Conservation (phyloP, 2,888 invertebrate genomes). For the Eurytoma adleriae region DNA sequence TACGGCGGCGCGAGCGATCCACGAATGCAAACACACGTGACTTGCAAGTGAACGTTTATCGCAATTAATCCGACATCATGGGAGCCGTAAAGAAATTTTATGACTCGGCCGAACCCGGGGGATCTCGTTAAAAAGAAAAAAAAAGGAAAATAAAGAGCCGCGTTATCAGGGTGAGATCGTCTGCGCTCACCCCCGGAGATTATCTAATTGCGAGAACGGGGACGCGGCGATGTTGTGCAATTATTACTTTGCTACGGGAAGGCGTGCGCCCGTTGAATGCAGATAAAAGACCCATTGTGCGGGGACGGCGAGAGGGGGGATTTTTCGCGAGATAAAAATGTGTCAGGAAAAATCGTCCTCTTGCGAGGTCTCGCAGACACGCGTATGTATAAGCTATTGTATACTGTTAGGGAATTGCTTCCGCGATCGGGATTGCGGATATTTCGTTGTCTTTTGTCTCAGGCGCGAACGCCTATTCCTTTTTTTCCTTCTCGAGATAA, state of each 20-base stretch:
- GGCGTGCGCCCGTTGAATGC: neutral
- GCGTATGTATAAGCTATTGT: no score
- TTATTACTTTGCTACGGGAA: conserved; percentile 51
- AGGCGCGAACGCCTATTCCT: no score
- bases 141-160: neutral
- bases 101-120: neutral
- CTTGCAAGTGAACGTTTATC: conserved; percentile 40
- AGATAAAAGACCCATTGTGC: conserved; percentile 51
- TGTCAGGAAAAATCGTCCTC: no score
- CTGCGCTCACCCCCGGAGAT: conserved; percentile 1
- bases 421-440: no score
- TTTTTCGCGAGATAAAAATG: no score
- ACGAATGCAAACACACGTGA: conserved; percentile 24
- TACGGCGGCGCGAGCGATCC: neutral
- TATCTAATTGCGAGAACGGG: conserved; percentile 44
- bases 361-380: no score
- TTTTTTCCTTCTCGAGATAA: no score
- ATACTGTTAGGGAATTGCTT: no score
- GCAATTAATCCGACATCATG: conserved; percentile 35
- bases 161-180: conserved; percentile 15
- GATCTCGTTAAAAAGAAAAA: neutral
- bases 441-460: no score
- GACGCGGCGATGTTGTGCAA: conserved; percentile 26
- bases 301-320: neutral
- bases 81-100: conserved; percentile 28